Conservation (phyloP, 2,113 vertebrate genomes). For the Varanus salvator region DNA sequence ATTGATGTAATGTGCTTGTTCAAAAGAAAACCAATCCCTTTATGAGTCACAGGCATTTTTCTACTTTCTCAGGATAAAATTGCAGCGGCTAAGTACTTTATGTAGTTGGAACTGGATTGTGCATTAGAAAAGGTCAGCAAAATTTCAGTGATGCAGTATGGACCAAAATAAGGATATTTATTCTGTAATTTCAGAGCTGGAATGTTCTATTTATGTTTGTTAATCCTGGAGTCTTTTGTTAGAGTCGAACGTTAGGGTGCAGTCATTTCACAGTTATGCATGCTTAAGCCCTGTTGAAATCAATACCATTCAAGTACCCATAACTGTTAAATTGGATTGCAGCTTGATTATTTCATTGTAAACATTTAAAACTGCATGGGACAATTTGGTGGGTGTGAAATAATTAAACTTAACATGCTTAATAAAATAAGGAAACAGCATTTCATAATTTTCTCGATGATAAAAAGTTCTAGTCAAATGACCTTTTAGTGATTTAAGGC, state of each 20-base stretch:
- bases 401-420: background rate
- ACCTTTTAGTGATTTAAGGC: background rate
- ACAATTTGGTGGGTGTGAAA: background rate
- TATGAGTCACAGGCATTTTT: constrained; percentile 45
- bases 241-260: background rate
- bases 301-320: background rate
- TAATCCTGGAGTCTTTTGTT: background rate
- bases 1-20: constrained; percentile 57
- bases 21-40: constrained; percentile 47
- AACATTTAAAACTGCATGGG: background rate
- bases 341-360: background rate
- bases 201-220: constrained; percentile 4
- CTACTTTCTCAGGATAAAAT: constrained; percentile 37
- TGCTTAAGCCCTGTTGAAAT: background rate
- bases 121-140: constrained; percentile 5
- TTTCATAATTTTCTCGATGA: background rate
- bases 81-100: constrained; percentile 28
- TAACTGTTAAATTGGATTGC: background rate
- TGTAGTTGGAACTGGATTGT: constrained; percentile 5
- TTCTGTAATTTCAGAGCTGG: background rate
- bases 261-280: background rate
- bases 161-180: constrained; percentile 14
- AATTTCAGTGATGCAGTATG: background rate
- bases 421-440: background rate
- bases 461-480: constrained; percentile 10